phyloP scores from a whole-genome alignment of 2,888 invertebrate genomes.

The Xestia ashworthii region DNA sequence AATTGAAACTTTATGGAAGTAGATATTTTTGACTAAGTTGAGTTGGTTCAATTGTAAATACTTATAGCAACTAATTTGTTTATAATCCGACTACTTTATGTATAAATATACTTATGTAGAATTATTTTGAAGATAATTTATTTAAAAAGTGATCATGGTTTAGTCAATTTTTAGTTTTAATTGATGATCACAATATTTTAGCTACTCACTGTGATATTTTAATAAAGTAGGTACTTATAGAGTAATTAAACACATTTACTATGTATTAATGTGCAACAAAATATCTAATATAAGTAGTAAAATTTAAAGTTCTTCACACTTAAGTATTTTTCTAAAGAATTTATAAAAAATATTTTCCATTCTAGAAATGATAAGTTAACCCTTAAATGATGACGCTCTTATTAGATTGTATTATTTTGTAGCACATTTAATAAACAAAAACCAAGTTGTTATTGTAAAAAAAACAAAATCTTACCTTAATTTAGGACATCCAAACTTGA shows the following conservation, averaged over 20 bases:
- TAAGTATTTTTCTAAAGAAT: not conserved
- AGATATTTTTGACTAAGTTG: not conserved
- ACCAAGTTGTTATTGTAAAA: conserved; percentile 9
- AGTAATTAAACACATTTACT: not conserved
- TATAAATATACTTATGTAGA: not conserved
- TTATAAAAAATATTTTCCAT: not conserved
- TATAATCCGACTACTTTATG: not conserved
- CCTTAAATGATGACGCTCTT: not conserved
- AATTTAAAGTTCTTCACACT: not conserved
- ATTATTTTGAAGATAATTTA: not conserved
- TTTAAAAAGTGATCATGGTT: not conserved
- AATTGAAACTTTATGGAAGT: not conserved
- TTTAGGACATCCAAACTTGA: conserved; percentile 85
- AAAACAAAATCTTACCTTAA: conserved; percentile 81
- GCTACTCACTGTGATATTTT: not conserved
- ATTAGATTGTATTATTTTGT: conserved; percentile 14
- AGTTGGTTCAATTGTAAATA: not conserved
- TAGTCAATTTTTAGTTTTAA: not conserved
- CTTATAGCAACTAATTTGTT: not conserved
- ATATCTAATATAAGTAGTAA: not conserved
- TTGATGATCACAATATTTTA: not conserved
- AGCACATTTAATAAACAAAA: conserved; percentile 17
- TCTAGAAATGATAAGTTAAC: not conserved
- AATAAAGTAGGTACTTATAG: not conserved
- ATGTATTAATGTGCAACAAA: conserved; percentile 6